Conservation (phyloP, 2,797 vertebrate species). For the Hemibagrus guttatus region DNA sequence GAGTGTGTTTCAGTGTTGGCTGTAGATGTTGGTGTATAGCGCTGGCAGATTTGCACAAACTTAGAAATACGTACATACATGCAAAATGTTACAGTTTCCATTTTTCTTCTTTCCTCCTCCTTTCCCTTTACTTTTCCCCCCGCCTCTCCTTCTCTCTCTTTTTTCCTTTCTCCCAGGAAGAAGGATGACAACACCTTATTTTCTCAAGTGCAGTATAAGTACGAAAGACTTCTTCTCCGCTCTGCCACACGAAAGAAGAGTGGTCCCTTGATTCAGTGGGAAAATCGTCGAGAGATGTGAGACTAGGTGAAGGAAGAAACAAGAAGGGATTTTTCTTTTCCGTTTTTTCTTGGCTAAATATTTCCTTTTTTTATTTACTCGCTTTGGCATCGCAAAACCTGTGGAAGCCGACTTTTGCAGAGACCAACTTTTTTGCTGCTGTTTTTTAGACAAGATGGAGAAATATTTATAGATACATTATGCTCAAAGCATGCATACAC, state of each 20-base stretch:
- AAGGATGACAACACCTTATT: slow-evolving; percentile 83
- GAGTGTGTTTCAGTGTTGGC: slow-evolving; percentile 75
- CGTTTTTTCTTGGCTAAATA: slow-evolving; percentile 54
- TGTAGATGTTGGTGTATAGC: slow-evolving; percentile 75
- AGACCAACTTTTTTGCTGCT: slow-evolving; percentile 84
- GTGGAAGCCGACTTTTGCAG: slow-evolving; percentile 79
- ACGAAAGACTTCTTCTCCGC: slow-evolving; percentile 86
- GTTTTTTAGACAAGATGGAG: slow-evolving; percentile 79
- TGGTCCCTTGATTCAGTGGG: slow-evolving; percentile 78
- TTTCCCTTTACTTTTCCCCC: background rate
- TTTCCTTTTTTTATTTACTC: slow-evolving; percentile 62
- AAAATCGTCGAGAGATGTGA: slow-evolving; percentile 72
- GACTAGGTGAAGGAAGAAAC: slow-evolving; percentile 48
- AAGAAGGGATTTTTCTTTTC: slow-evolving; percentile 57
- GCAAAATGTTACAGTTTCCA: slow-evolving; percentile 1
- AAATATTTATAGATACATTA: slow-evolving; percentile 81
- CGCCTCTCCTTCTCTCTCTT: slow-evolving; percentile 47
- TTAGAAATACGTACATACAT: background rate
- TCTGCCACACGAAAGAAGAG: slow-evolving; percentile 85
- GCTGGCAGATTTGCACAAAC: slow-evolving; percentile 63
- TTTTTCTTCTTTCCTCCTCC: slow-evolving; percentile 37
- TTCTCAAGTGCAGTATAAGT: slow-evolving; percentile 92
- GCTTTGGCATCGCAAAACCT: slow-evolving; percentile 69
- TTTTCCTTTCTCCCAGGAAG: slow-evolving; percentile 79
- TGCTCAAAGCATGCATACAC: slow-evolving; percentile 83